Evolutionary conservation across 1,140 invertebrate genomes (phyloP).

Genomic region (Hyposmocoma kahamanoa): DNA sequence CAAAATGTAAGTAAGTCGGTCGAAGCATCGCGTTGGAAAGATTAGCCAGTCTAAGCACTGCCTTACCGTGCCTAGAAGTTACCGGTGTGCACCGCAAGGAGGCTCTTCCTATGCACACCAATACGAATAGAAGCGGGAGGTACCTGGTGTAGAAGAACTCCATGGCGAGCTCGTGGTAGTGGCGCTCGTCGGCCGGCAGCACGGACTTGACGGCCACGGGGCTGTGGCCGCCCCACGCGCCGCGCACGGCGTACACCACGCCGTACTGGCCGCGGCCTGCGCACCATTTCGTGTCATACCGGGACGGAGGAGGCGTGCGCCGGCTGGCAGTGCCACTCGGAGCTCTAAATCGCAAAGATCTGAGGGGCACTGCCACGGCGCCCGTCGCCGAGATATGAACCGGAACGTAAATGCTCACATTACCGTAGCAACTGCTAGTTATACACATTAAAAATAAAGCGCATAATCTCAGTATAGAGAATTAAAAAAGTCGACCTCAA

Average conservation of each 20-base stretch:
- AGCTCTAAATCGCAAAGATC: too few relatives aligned
- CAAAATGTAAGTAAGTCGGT: too few relatives aligned
- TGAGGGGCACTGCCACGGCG: too few relatives aligned
- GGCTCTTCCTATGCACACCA: too few relatives aligned
- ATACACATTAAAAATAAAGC: too few relatives aligned
- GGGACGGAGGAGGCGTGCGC: not conserved
- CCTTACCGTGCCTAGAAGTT: too few relatives aligned
- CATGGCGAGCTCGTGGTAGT: conserved; percentile 94
- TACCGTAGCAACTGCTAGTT: not conserved
- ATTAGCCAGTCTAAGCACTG: too few relatives aligned
- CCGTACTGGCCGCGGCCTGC: conserved; percentile 88
- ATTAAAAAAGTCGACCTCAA: too few relatives aligned
- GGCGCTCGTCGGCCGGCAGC: conserved; percentile 91
- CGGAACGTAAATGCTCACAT: not conserved
- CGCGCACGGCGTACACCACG: conserved; percentile 88
- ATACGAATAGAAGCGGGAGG: too few relatives aligned
- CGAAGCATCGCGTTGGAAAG: too few relatives aligned
- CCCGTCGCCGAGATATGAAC: not conserved
- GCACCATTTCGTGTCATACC: not conserved
- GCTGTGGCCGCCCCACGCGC: conserved; percentile 83
- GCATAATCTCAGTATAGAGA: too few relatives aligned
- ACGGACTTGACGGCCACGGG: conserved; percentile 94
- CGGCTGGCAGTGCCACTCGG: not conserved
- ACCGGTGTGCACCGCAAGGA: too few relatives aligned
- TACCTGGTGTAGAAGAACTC: conserved; percentile 92